Percentiles rank a stretch among this genome's conserved stretches.
phyloP scores from a whole-genome alignment of 2,888 invertebrate species.

The Ormyrus thymus region DNA sequence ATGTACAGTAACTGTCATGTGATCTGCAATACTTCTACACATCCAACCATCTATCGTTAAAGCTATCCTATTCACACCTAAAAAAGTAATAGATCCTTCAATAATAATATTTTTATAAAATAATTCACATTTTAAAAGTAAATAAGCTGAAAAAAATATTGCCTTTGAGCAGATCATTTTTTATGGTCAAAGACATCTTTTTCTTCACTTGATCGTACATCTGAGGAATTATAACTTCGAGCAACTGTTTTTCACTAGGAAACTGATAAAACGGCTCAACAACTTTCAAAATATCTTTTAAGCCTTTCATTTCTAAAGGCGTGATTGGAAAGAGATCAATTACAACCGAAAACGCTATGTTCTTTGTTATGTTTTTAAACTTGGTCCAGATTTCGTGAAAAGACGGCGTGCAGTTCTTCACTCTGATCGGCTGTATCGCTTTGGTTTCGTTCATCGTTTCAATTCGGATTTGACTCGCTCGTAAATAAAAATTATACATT shows the following conservation, averaged over 20 bases:
- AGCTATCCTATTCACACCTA: slow-evolving; percentile 51
- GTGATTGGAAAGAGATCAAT: slow-evolving; percentile 51
- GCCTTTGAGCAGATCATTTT: slow-evolving; percentile 53
- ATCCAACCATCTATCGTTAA: slow-evolving; percentile 57
- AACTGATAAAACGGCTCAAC: slow-evolving; percentile 53
- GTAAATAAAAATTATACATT: slow-evolving; percentile 10
- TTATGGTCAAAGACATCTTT: slow-evolving; percentile 43
- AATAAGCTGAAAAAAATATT: neutral
- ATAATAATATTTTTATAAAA: neutral
- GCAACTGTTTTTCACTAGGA: slow-evolving; percentile 52
- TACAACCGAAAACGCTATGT: slow-evolving; percentile 45
- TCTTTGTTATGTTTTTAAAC: slow-evolving; percentile 51
- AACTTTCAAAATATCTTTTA: slow-evolving; percentile 39
- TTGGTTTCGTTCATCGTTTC: slow-evolving; percentile 28
- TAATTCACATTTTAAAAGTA: neutral
- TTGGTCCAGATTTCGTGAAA: slow-evolving; percentile 53
- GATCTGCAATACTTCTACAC: slow-evolving; percentile 47
- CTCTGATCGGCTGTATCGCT: slow-evolving; percentile 34
- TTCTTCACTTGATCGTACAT: slow-evolving; percentile 55
- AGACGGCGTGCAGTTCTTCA: slow-evolving; percentile 32
- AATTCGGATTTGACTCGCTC: neutral
- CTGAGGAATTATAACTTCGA: slow-evolving; percentile 53
- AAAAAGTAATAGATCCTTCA: neutral
- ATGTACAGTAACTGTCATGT: slow-evolving; percentile 55
- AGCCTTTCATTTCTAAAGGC: slow-evolving; percentile 38